Evolutionary conservation across 2,113 vertebrate genomes (phyloP).

Genomic region (Panurus biarmicus): DNA sequence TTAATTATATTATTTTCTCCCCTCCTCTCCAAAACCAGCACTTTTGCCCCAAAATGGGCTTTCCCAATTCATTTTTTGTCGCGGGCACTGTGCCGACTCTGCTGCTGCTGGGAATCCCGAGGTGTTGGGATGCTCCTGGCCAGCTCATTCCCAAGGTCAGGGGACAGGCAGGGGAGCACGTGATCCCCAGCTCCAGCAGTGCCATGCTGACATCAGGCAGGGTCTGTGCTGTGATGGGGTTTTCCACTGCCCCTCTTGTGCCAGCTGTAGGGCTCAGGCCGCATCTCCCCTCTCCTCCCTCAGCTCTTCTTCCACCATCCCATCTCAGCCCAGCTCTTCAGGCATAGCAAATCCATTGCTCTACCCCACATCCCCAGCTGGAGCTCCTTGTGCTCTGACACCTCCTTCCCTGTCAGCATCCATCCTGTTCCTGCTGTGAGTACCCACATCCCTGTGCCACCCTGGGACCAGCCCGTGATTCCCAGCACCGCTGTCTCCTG

Average conservation of each 20-base stretch:
- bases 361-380: background rate
- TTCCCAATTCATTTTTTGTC: background rate
- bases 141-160: fast-evolving
- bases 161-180: background rate
- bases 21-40: background rate
- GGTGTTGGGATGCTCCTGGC: background rate
- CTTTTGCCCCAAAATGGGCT: background rate
- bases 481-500: background rate
- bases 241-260: background rate
- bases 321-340: background rate
- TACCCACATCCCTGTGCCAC: background rate
- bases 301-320: background rate
- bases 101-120: background rate
- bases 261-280: background rate
- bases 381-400: background rate
- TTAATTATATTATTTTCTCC: background rate
- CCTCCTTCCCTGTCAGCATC: background rate
- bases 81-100: background rate
- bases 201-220: fast-evolving
- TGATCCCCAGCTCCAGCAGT: background rate
- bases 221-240: fast-evolving
- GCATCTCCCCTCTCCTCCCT: background rate
- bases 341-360: background rate
- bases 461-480: background rate
- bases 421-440: fast-evolving